Evolutionary conservation across 2,888 invertebrate species (phyloP), one percentile per base, ranked within the genome.

Genomic region (Stenichneumon culpator): DNA sequence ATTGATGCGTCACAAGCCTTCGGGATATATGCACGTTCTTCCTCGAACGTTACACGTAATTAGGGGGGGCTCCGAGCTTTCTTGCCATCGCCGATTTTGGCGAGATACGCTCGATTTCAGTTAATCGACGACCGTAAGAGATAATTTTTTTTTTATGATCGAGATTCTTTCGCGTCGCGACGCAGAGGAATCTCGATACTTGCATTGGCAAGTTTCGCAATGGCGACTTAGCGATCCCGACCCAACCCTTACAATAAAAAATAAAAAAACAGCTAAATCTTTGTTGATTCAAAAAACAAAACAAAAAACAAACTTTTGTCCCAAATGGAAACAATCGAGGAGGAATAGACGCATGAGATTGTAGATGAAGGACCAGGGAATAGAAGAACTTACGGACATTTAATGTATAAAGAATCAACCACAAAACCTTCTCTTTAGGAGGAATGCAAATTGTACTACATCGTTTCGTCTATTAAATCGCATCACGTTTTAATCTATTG

Each of bases 381-480:
- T 28, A 28, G 25, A 28, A 28, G 1, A 28, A 28, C 25, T 28
- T 28, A 28, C 25, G 25, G 25, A 1, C 25, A 28, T 28, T 0
- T 1, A 1, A 0, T 1, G 25, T 1, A 1, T 3, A 1, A 28
- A 28, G 0, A 1, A 28, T 28, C 1, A 28, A 3, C 2, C 1
- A 1, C 25, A 3, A 28, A 28, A 28, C 25, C 25, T 28, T 28
- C 1, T 1, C 3, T 28, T 28, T n/a, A n/a, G n/a, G n/a, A n/a
- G n/a, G n/a, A n/a, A n/a, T n/a, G n/a, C n/a, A n/a, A n/a, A n/a
- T n/a, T n/a, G n/a, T n/a, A n/a, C n/a, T n/a, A n/a, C n/a, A n/a
- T n/a, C n/a, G n/a, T n/a, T n/a, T n/a, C n/a, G n/a, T n/a, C n/a
- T n/a, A n/a, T n/a, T n/a, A n/a, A n/a, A n/a, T n/a, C n/a, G n/a